Percentiles rank a stretch among this genome's conserved stretches.
phyloP scores from a whole-genome alignment of 2,797 vertebrate species.

The Lepus oiostolus region DNA sequence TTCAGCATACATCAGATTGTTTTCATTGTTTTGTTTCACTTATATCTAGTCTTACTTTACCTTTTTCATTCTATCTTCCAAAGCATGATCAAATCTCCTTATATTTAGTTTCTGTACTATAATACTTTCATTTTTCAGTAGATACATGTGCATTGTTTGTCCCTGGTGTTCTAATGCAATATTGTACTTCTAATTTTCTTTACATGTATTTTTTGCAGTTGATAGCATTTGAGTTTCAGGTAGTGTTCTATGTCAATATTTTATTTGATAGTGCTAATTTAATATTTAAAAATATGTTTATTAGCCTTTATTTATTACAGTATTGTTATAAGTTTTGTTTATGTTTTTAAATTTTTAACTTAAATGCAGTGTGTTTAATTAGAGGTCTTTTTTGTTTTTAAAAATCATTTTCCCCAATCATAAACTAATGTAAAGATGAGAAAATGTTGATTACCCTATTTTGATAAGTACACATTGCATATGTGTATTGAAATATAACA shows the following conservation, averaged over 20 bases:
- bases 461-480: too few species aligned
- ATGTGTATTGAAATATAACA: too few species aligned
- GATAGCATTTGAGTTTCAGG: background rate
- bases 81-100: background rate
- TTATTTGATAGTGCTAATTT: background rate
- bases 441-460: too few species aligned
- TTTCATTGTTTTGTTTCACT: background rate
- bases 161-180: background rate
- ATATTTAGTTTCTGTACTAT: background rate
- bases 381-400: background rate
- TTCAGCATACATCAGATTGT: background rate
- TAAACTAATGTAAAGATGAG: too few species aligned
- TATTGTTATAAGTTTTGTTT: background rate
- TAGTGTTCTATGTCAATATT: background rate
- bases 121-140: background rate
- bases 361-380: background rate
- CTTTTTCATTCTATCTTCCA: background rate
- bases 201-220: background rate
- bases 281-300: background rate
- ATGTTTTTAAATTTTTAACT: background rate
- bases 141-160: background rate
- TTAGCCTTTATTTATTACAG: background rate
- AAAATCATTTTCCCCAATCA: background rate
- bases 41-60: background rate
- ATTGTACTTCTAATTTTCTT: background rate